Conservation (phyloP, 2,797 vertebrate genomes). For the Enteromius paludinosus region DNA sequence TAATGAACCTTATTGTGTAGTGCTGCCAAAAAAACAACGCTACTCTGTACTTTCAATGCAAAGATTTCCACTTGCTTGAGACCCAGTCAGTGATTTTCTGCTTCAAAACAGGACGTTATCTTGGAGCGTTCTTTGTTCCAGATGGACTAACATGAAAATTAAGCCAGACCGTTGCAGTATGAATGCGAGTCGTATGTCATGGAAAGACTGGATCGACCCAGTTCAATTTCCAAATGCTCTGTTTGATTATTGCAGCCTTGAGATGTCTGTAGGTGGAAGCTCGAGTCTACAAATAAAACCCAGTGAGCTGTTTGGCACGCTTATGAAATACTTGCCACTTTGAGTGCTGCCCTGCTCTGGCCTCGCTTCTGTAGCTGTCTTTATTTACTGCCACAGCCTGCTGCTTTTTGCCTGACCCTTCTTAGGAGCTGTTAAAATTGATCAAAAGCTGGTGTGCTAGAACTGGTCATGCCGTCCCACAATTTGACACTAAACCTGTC, state of each 20-base stretch:
- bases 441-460: conserved; percentile 8
- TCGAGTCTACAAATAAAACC: not conserved
- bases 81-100: not conserved
- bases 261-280: conserved; percentile 19
- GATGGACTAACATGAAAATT: conserved; percentile 30
- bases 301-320: conserved; percentile 4
- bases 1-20: too few species aligned
- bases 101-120: conserved; percentile 1
- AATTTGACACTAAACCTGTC: conserved; percentile 1
- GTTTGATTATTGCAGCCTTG: conserved; percentile 26
- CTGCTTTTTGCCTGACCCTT: conserved; percentile 14
- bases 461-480: not conserved
- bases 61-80: not conserved
- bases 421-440: conserved; percentile 21
- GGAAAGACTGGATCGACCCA: conserved; percentile 11
- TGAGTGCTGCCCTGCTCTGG: not conserved
- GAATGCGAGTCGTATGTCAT: conserved; percentile 27
- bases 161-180: not conserved
- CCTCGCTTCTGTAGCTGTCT: not conserved
- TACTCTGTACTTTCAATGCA: not conserved
- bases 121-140: conserved; percentile 16
- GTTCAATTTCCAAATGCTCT: conserved; percentile 2
- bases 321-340: conserved; percentile 28
- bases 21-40: not conserved
- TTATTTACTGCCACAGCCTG: conserved; percentile 26